These are phyloP conservation scores for Liolophura sinensis DNA, from an alignment of 1,140 invertebrate species.

Conservation along the genomic window DNA sequence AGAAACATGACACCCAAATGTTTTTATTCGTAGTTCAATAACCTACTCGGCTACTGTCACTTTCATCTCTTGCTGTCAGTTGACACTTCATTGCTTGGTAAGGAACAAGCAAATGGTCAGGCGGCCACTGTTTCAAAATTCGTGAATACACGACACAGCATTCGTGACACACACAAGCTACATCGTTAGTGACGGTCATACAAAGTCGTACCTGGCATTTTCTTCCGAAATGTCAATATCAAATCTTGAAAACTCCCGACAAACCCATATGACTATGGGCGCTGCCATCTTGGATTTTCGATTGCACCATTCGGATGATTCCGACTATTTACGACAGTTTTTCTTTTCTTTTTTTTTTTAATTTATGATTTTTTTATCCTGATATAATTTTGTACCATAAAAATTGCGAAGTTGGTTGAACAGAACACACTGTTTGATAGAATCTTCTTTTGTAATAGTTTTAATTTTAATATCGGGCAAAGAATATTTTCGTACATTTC, in stretches of 20 bases:
- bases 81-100: neutral
- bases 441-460: too few species aligned
- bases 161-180: neutral
- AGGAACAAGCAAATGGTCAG: neutral
- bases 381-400: too few species aligned
- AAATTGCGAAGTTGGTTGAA: too few species aligned
- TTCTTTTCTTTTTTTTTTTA: neutral
- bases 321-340: neutral
- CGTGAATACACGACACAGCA: neutral
- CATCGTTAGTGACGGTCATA: slow-evolving; percentile 2
- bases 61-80: neutral
- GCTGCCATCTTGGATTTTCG: slow-evolving; percentile 35
- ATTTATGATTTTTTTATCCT: too few species aligned
- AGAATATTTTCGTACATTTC: too few species aligned
- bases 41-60: too few species aligned
- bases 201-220: slow-evolving; percentile 35
- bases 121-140: neutral
- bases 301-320: neutral
- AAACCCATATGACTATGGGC: slow-evolving; percentile 42
- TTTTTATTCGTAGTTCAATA: too few species aligned
- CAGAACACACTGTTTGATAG: too few species aligned
- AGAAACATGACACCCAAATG: too few species aligned
- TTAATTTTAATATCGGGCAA: too few species aligned
- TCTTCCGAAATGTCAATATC: slow-evolving; percentile 43
- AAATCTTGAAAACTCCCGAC: slow-evolving; percentile 42